Evolutionary conservation across 1,140 invertebrate genomes (phyloP), one percentile per base, ranked within the genome.

Genomic region (Helicoverpa armigera): DNA sequence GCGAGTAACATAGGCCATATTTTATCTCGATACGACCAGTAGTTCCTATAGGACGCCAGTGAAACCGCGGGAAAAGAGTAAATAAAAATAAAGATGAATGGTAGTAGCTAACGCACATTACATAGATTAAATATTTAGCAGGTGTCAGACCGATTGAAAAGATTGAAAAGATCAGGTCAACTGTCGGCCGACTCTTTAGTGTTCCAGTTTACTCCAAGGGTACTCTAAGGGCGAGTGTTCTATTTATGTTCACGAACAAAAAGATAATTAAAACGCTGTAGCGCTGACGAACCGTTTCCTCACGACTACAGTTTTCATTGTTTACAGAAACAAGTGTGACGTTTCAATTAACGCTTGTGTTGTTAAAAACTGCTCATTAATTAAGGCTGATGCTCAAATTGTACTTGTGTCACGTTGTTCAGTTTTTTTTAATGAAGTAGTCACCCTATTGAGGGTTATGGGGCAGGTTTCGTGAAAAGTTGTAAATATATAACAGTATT

Each of bases 331-430:
- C 23, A 53, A 70, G 12, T 53, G 67, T 70, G 67, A 53, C 67
- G 50, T 70, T 53, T 29, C 7, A 70, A 70, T 70, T 70, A 53
- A 53, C 50, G 50, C 67, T 70, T 23, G 18, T 51, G 65, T 69
- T 23, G 48, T 69, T 69, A 69, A 69, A 23, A 50, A 48, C 65
- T 51, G 29, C 65, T 69, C 50, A 70, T 70, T 70, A 70, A 70
- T 70, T 53, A 70, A 31, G 67, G 18, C n/a, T 16, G 18, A 50
- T 29, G 67, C 29, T 70, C 12, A 70, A 70, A 51, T 70, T 54
- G 67, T 53, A 12, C 67, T 53, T 29, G 23, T 53, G 23, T 31
- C 16, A 23, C 18, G 65, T 43, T 43, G 31, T 65, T 65, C 9
- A 65, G 61, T 65, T 65, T 65, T 65, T 65, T 43, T 65, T 43